Conservation (phyloP, 2,888 invertebrate genomes). For the Ectemnius lituratus region DNA sequence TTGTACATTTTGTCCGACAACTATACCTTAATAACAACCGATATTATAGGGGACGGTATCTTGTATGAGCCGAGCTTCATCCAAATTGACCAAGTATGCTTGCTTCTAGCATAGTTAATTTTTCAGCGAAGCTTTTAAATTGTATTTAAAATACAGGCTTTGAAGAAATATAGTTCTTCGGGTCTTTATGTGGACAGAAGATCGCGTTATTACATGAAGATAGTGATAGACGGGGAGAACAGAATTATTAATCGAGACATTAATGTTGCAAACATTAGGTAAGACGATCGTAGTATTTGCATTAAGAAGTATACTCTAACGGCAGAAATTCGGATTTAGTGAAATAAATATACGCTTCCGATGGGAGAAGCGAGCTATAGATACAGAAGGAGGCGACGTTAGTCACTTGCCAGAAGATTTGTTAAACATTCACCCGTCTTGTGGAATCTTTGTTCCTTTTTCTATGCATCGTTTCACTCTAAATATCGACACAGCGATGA, state of each 20-base stretch:
- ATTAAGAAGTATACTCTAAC: neutral
- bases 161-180: slow-evolving; percentile 1
- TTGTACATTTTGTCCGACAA: slow-evolving; percentile 77
- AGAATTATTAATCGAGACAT: slow-evolving; percentile 35
- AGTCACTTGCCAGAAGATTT: slow-evolving; percentile 59
- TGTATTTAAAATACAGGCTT: slow-evolving; percentile 15
- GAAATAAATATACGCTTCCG: slow-evolving; percentile 63
- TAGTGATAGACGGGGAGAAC: slow-evolving; percentile 19
- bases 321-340: slow-evolving; percentile 34
- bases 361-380: slow-evolving; percentile 63
- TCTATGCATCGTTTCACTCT: slow-evolving; percentile 69
- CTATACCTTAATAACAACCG: slow-evolving; percentile 72
- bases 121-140: neutral
- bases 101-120: neutral
- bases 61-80: slow-evolving; percentile 68
- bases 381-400: slow-evolving; percentile 3
- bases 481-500: slow-evolving; percentile 54
- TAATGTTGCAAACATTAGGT: slow-evolving; percentile 58
- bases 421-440: slow-evolving; percentile 63
- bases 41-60: slow-evolving; percentile 78
- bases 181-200: slow-evolving; percentile 14
- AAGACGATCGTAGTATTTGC: neutral
- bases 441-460: slow-evolving; percentile 65
- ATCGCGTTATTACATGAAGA: slow-evolving; percentile 28
- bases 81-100: slow-evolving; percentile 48